phyloP scores from a whole-genome alignment of 1,140 invertebrate genomes.

The Zaprionus africanus region DNA sequence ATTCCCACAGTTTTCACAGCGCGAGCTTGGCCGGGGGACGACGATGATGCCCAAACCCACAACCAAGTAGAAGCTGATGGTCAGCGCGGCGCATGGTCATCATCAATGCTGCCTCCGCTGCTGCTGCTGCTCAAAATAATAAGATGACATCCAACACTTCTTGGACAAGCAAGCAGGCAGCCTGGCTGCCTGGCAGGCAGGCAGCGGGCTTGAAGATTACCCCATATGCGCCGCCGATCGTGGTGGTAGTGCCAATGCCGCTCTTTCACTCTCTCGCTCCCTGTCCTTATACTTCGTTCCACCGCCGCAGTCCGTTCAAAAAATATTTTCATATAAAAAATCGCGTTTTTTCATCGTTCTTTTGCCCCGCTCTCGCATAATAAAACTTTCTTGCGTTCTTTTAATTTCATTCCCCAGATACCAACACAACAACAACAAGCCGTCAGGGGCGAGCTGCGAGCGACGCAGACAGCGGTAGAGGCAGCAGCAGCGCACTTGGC shows the following conservation, averaged over 20 bases:
- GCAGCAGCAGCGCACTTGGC: constrained; percentile 66
- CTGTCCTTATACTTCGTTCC: too few relatives aligned
- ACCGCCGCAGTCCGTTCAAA: constrained; percentile 64
- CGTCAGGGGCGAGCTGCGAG: constrained; percentile 27
- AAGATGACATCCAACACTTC: constrained; percentile 84
- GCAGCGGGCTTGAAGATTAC: constrained; percentile 40
- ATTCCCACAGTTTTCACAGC: constrained; percentile 80
- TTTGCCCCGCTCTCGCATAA: constrained; percentile 48
- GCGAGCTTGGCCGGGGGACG: constrained; percentile 68
- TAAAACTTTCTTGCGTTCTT: constrained; percentile 73
- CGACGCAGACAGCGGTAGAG: constrained; percentile 46
- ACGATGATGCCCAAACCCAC: constrained; percentile 25
- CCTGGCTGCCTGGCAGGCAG: constrained; percentile 41
- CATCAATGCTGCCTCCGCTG: constrained; percentile 55
- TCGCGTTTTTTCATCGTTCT: constrained; percentile 40
- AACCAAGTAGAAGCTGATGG: constrained; percentile 34
- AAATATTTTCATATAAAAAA: constrained; percentile 81
- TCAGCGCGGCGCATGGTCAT: constrained; percentile 76
- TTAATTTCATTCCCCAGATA: constrained; percentile 74
- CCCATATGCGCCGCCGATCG: constrained; percentile 40
- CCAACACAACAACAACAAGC: constrained; percentile 37
- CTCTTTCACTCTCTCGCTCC: constrained; percentile 15
- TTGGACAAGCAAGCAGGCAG: constrained; percentile 55
- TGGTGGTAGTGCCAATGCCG: constrained; percentile 20
- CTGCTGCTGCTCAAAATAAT: constrained; percentile 75